Conservation (phyloP, 2,113 vertebrate genomes). For the Chaenogobius annularis region DNA sequence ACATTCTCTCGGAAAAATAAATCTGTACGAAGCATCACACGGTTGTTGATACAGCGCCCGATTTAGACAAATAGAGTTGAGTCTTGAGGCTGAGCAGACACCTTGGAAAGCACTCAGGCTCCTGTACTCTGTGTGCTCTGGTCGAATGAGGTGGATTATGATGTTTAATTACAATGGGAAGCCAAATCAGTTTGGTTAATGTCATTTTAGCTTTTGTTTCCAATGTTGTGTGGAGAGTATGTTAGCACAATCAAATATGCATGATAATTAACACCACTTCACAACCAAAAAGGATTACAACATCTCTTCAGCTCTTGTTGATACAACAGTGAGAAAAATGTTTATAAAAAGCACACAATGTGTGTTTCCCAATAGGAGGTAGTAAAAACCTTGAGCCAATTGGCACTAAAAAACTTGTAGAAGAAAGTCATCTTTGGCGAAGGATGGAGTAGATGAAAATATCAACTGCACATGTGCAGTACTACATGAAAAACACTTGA, state of each 20-base stretch:
- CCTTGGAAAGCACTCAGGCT: constrained; percentile 64
- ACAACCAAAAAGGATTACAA: neutral
- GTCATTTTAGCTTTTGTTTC: neutral
- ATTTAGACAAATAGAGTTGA: constrained; percentile 47
- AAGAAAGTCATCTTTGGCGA: too few relatives aligned
- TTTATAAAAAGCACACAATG: too few relatives aligned
- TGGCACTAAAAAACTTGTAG: too few relatives aligned
- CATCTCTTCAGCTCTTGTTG: too few relatives aligned
- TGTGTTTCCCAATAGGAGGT: too few relatives aligned
- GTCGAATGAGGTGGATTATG: neutral
- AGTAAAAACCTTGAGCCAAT: too few relatives aligned
- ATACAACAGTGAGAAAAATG: too few relatives aligned
- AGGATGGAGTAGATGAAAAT: too few relatives aligned
- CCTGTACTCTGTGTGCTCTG: constrained; percentile 21
- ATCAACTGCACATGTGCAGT: too few relatives aligned
- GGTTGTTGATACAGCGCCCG: constrained; percentile 54
- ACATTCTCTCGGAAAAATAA: constrained; percentile 59
- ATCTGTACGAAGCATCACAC: constrained; percentile 63
- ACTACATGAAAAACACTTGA: too few relatives aligned
- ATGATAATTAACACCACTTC: neutral
- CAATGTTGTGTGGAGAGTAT: neutral
- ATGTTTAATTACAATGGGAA: constrained; percentile 1
- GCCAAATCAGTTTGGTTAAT: neutral
- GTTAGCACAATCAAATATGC: neutral
- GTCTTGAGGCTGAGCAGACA: constrained; percentile 55